Evolutionary conservation across 2,797 vertebrate species (phyloP).

Genomic region (Periparus ater): DNA sequence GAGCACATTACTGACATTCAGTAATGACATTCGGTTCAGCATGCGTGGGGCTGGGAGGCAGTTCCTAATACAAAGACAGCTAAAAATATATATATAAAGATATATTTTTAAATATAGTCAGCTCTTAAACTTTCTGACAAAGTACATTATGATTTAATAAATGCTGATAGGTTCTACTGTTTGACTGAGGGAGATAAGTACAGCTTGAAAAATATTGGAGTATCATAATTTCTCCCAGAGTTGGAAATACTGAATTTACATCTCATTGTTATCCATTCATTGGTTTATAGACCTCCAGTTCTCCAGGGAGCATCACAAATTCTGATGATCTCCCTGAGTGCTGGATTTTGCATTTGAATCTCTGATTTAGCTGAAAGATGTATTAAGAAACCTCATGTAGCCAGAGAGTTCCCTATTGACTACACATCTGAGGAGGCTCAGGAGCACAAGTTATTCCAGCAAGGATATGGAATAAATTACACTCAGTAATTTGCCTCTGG

Average conservation of each 20-base stretch:
- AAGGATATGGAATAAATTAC: constrained; percentile 57
- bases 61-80: neutral
- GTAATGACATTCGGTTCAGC: neutral
- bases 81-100: neutral
- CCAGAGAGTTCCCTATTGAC: constrained; percentile 59
- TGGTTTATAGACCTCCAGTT: constrained; percentile 56
- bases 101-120: neutral
- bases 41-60: neutral
- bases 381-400: constrained; percentile 56
- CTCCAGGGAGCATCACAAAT: constrained; percentile 55
- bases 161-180: neutral
- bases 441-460: constrained; percentile 48
- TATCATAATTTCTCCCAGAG: neutral
- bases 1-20: neutral
- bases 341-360: constrained; percentile 46
- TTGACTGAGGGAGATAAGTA: constrained; percentile 2
- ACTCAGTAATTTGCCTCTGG: constrained; percentile 54
- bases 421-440: constrained; percentile 51
- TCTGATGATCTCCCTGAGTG: constrained; percentile 57
- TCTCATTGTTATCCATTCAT: constrained; percentile 64
- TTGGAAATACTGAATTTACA: constrained; percentile 38
- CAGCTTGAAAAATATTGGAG: constrained; percentile 21
- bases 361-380: constrained; percentile 70
- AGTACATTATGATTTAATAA: neutral
- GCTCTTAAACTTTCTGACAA: neutral